These are phyloP conservation scores for Microcebus lehilahytsara DNA, from an alignment of 2,113 vertebrate species.

Conservation along the genomic window DNA sequence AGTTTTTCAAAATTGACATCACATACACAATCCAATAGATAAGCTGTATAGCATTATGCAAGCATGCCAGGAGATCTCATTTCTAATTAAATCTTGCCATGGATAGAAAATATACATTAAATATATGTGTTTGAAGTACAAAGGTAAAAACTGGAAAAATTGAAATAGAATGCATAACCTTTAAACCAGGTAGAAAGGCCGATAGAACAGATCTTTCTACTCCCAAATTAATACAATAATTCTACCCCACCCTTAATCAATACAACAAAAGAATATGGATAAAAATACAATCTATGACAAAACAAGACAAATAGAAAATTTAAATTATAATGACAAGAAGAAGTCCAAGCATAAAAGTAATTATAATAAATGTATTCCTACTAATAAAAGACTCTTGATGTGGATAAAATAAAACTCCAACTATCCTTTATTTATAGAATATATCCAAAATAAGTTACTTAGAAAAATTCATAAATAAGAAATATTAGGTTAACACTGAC, in stretches of 20 bases:
- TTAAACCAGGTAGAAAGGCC: neutral
- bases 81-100: neutral
- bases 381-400: neutral
- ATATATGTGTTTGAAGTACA: slow-evolving; percentile 5
- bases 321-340: neutral
- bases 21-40: neutral
- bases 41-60: neutral
- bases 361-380: neutral
- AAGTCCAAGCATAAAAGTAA: neutral
- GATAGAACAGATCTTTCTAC: neutral
- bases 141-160: neutral
- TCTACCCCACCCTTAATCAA: neutral
- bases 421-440: neutral
- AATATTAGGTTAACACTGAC: slow-evolving; percentile 12
- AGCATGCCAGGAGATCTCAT: neutral
- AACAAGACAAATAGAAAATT: neutral
- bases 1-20: neutral
- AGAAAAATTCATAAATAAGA: slow-evolving; percentile 22
- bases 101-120: neutral
- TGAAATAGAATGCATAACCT: slow-evolving; percentile 4
- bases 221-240: neutral
- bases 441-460: slow-evolving; percentile 4
- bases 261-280: neutral
- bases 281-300: neutral
- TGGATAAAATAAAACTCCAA: neutral